phyloP scores from a whole-genome alignment of 2,797 vertebrate genomes.

The Orientallactaga sibirica region DNA sequence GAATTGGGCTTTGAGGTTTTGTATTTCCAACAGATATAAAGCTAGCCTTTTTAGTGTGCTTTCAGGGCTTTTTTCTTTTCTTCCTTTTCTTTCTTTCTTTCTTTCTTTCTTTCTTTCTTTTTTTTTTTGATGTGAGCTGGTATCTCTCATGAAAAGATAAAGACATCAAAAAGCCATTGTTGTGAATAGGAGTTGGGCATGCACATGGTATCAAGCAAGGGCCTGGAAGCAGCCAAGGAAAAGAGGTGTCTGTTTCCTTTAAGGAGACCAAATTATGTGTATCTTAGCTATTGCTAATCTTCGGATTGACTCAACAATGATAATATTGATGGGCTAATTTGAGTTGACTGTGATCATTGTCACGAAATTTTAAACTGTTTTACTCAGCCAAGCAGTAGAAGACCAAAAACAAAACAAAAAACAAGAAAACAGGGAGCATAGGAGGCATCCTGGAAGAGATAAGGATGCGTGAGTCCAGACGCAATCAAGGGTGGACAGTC shows the following conservation, averaged over 20 bases:
- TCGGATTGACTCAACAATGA: slow-evolving; percentile 78
- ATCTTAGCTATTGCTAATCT: slow-evolving; percentile 79
- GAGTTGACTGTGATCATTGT: slow-evolving; percentile 71
- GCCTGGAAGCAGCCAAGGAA: slow-evolving; percentile 85
- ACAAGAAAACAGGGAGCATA: slow-evolving; percentile 57
- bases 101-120: slow-evolving; percentile 43
- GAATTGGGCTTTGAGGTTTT: slow-evolving; percentile 79
- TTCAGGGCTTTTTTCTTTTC: slow-evolving; percentile 30
- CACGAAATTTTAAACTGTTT: slow-evolving; percentile 73
- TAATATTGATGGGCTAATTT: slow-evolving; percentile 76
- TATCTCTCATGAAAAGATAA: slow-evolving; percentile 87
- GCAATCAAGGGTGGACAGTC: slow-evolving; percentile 77
- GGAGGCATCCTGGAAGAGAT: slow-evolving; percentile 71
- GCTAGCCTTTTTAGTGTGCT: slow-evolving; percentile 82
- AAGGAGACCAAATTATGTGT: slow-evolving; percentile 81
- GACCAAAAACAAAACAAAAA: slow-evolving; percentile 59
- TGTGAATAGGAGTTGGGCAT: slow-evolving; percentile 87
- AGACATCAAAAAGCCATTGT: slow-evolving; percentile 87
- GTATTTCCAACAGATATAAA: slow-evolving; percentile 77
- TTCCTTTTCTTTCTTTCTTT: not conserved
- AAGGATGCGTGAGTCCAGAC: slow-evolving; percentile 74
- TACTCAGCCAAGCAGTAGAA: slow-evolving; percentile 45
- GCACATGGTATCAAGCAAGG: slow-evolving; percentile 87
- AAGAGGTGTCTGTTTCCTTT: slow-evolving; percentile 85
- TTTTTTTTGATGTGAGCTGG: slow-evolving; percentile 82